These are phyloP conservation scores for Alethe diademata DNA, from an alignment of 2,113 vertebrate species.

Conservation along the genomic window DNA sequence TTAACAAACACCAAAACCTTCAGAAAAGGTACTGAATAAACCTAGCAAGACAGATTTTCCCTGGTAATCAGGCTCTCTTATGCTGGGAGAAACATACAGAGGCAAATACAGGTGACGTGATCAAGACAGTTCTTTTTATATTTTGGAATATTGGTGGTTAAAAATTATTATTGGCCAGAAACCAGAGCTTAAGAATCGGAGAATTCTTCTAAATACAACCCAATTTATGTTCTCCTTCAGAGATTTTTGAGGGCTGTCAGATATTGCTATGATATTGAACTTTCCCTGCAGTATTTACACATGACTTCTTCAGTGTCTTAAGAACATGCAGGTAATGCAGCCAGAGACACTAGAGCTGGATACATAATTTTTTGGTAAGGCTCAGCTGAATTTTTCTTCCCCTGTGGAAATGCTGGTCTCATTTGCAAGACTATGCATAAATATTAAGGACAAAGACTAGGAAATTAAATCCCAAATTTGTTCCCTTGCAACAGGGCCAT, in stretches of 20 bases:
- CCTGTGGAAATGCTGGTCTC: neutral
- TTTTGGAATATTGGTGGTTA: neutral
- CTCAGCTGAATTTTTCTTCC: neutral
- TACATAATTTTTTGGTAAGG: neutral
- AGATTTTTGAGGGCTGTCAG: neutral
- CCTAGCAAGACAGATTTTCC: neutral
- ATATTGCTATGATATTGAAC: neutral
- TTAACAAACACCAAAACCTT: neutral
- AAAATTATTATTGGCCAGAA: neutral
- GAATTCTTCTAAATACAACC: neutral
- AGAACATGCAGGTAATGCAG: neutral
- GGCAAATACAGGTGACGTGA: neutral
- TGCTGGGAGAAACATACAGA: neutral
- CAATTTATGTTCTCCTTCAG: neutral
- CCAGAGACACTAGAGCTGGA: neutral
- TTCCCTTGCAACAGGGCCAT: neutral
- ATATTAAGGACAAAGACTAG: neutral
- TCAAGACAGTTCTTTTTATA: neutral
- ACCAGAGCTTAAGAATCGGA: neutral
- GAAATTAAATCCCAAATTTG: neutral
- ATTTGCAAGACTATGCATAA: neutral
- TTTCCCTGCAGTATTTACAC: neutral
- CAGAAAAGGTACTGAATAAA: neutral
- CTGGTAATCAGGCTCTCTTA: neutral
- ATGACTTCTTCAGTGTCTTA: neutral